Conservation (phyloP, 2,888 invertebrate species). For the Apodemia hepburni region DNA sequence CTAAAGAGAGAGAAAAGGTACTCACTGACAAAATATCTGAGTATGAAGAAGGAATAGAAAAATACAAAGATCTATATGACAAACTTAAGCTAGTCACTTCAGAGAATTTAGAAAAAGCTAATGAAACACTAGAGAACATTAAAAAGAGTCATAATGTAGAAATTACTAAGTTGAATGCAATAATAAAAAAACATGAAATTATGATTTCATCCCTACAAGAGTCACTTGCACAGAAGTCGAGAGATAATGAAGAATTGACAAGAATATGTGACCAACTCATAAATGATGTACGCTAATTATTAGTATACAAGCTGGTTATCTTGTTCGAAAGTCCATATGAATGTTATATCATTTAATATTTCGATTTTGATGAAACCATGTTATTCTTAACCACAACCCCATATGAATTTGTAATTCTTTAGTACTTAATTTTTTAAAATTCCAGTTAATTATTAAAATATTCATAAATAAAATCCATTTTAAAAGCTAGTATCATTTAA, state of each 20-base stretch:
- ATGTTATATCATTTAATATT: background rate
- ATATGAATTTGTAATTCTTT: background rate
- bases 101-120: slow-evolving; percentile 86
- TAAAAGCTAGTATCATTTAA: background rate
- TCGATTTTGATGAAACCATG: background rate
- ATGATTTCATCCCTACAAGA: slow-evolving; percentile 90
- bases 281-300: slow-evolving; percentile 60
- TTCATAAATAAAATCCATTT: background rate
- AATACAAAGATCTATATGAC: slow-evolving; percentile 90
- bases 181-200: slow-evolving; percentile 93
- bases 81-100: slow-evolving; percentile 92
- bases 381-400: background rate
- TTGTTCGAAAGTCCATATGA: background rate
- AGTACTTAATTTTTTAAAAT: background rate
- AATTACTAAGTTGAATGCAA: slow-evolving; percentile 89
- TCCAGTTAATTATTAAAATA: background rate
- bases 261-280: slow-evolving; percentile 97
- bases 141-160: slow-evolving; percentile 88
- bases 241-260: slow-evolving; percentile 93
- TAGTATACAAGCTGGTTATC: slow-evolving; percentile 8
- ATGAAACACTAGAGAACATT: slow-evolving; percentile 88
- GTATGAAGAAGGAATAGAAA: slow-evolving; percentile 84
- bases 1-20: slow-evolving; percentile 82
- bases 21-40: slow-evolving; percentile 84
- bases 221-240: slow-evolving; percentile 90